Evolutionary conservation across 2,113 vertebrate genomes (phyloP), one percentile per base, ranked within the genome.

Genomic region (human (Homo sapiens)): DNA sequence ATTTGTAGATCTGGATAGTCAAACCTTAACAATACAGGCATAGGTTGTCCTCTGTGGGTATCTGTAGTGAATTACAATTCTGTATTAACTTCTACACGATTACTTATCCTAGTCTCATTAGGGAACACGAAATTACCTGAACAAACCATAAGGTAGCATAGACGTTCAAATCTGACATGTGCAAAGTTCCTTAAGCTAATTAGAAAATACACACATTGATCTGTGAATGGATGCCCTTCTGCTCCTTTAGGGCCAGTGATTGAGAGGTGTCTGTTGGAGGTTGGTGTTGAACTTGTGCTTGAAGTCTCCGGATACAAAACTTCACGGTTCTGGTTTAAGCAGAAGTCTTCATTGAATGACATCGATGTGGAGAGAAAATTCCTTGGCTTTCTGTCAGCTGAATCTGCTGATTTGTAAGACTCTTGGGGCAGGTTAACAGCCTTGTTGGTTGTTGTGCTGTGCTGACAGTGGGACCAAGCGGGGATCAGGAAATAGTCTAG

Each of bases 311-410:
- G 72, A 40, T 1, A 22, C 3, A 50, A 89, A 89, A 35, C 25
- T 11, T 83, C 4, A 84, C 32, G 32, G 68, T 81, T 75, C 40
- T 78, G 52, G 50, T 40, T 93, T 32, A 81, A 25, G 17, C 32
- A 68, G 45, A 52, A 89, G 64, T 55, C 30, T 57, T 86, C 68
- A 66, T 25, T 57, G 79, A 22, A 76, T 70, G 32, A 16, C 40
- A 9, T 4, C 3, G 1, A 35, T 0, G 0, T 76, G 0, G 3
- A 3, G 0, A 38, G 79, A 87, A 68, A 55, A 72, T 94, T 72
- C 32, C 83, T n/a, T 92, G 87, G 82, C 59, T 95, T 94, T 81
- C 38, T 22, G 3, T 13, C 50, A n/a, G 22, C 5, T n/a, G 32
- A 68, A 17, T 52, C 0, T 1, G 87, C 35, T 72, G 38, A 76